These are phyloP conservation scores for Ornithoptera priamus DNA, from an alignment of 2,888 invertebrate species.

Conservation along the genomic window DNA sequence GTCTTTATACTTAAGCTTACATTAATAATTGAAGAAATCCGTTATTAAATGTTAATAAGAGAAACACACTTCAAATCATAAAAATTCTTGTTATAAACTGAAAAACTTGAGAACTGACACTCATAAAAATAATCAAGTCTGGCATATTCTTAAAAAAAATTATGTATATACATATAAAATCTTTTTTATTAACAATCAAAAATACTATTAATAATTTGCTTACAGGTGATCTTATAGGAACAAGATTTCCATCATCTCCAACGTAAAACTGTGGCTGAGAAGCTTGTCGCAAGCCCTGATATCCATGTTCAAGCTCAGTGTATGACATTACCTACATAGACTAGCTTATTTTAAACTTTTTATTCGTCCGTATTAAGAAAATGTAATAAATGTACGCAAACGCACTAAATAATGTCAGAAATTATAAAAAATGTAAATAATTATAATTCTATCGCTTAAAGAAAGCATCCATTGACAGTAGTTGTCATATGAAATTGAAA, in stretches of 20 bases:
- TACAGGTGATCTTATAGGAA: slow-evolving; percentile 79
- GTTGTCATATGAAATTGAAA: background rate
- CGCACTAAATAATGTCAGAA: background rate
- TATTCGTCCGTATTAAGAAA: slow-evolving; percentile 11
- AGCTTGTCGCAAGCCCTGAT: slow-evolving; percentile 90
- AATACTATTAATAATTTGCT: slow-evolving; percentile 52
- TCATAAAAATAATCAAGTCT: background rate
- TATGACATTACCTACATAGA: slow-evolving; percentile 88
- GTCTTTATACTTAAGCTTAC: background rate
- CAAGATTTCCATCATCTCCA: slow-evolving; percentile 84
- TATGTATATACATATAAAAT: background rate
- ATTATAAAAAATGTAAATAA: slow-evolving; percentile 1
- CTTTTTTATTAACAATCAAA: background rate
- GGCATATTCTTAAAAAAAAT: background rate
- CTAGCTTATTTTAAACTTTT: slow-evolving; percentile 27
- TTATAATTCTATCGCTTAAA: background rate
- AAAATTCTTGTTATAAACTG: background rate
- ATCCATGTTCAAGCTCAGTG: slow-evolving; percentile 95
- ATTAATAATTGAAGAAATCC: background rate
- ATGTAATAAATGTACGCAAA: background rate
- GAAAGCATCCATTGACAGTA: background rate
- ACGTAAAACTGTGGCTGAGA: slow-evolving; percentile 85
- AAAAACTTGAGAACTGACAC: too few relatives aligned
- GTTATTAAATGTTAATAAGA: background rate
- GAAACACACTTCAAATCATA: background rate